phyloP scores from a whole-genome alignment of 2,113 vertebrate species.

The Brachyhypopomus gauderio region DNA sequence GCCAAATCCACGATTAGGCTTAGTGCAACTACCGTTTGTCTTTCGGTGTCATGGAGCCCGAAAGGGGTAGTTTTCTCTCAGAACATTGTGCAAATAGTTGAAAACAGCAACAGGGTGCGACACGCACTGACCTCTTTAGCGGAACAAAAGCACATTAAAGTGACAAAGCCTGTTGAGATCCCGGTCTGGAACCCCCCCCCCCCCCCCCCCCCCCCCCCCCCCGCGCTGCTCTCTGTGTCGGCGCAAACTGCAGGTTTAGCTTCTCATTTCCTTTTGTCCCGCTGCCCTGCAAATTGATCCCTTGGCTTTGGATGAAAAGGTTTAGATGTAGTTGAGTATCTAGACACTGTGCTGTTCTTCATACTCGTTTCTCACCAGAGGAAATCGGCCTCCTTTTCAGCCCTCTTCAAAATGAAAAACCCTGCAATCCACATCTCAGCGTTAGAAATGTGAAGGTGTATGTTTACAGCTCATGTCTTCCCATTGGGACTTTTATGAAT shows the following conservation, averaged over 20 bases:
- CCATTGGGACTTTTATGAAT: background rate
- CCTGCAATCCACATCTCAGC: background rate
- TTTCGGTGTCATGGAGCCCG: slow-evolving; percentile 18
- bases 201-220: background rate
- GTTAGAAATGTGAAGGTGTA: background rate
- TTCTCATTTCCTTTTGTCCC: slow-evolving; percentile 48
- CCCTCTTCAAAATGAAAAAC: background rate
- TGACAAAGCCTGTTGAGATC: slow-evolving; percentile 28
- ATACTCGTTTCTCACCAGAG: slow-evolving; percentile 25
- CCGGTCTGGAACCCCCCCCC: background rate
- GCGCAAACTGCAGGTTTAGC: slow-evolving; percentile 17
- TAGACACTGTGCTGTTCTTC: slow-evolving; percentile 31
- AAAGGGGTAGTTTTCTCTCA: background rate
- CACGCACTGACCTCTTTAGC: slow-evolving; percentile 34
- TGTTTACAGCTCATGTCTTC: background rate
- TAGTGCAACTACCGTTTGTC: slow-evolving; percentile 16
- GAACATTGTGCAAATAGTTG: slow-evolving; percentile 25
- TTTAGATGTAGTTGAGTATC: slow-evolving; percentile 35
- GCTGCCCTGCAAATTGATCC: slow-evolving; percentile 48
- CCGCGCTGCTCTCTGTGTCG: background rate
- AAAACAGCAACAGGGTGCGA: slow-evolving; percentile 43
- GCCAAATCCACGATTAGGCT: slow-evolving; percentile 28
- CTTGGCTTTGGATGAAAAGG: slow-evolving; percentile 48
- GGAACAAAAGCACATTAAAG: slow-evolving; percentile 34
- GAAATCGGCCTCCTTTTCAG: slow-evolving; percentile 37